Conservation (phyloP, 2,888 invertebrate genomes). For the Drosophila leonis region DNA sequence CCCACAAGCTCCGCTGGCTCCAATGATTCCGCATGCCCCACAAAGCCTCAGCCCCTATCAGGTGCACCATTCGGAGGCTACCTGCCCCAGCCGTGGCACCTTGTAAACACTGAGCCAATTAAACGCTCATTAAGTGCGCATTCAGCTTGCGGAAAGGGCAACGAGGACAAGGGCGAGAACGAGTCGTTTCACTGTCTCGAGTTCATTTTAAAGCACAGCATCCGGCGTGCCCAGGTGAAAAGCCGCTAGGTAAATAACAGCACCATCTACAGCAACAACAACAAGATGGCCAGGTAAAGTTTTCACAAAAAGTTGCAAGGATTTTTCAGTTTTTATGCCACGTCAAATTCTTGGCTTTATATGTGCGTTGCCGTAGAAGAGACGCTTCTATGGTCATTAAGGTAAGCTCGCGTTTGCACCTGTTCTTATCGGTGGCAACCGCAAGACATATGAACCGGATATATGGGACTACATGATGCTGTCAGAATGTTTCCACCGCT, state of each 20-base stretch:
- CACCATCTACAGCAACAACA: slow-evolving; percentile 3
- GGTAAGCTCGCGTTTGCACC: not conserved
- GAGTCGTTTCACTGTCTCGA: slow-evolving; percentile 59
- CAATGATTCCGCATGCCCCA: not conserved
- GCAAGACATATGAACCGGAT: too few relatives aligned
- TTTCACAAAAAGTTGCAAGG: slow-evolving; percentile 29
- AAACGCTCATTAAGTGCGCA: slow-evolving; percentile 79
- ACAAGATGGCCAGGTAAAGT: slow-evolving; percentile 18
- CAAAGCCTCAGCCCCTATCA: not conserved
- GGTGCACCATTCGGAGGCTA: not conserved
- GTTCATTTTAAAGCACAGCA: slow-evolving; percentile 68
- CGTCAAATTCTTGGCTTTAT: slow-evolving; percentile 28
- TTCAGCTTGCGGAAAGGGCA: slow-evolving; percentile 42
- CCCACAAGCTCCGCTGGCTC: not conserved
- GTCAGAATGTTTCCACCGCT: too few relatives aligned
- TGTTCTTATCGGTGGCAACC: too few relatives aligned
- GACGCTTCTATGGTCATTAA: not conserved
- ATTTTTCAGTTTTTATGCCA: slow-evolving; percentile 22
- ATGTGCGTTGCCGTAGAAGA: not conserved
- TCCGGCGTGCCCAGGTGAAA: slow-evolving; percentile 44
- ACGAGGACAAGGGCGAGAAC: slow-evolving; percentile 16
- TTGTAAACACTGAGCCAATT: slow-evolving; percentile 76
- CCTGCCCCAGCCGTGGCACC: slow-evolving; percentile 38
- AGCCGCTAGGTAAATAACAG: slow-evolving; percentile 32
- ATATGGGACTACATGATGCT: too few relatives aligned